Base-by-base conservation (phyloP, 1,140 invertebrate genomes). In the Drosophila leontia region DNA sequence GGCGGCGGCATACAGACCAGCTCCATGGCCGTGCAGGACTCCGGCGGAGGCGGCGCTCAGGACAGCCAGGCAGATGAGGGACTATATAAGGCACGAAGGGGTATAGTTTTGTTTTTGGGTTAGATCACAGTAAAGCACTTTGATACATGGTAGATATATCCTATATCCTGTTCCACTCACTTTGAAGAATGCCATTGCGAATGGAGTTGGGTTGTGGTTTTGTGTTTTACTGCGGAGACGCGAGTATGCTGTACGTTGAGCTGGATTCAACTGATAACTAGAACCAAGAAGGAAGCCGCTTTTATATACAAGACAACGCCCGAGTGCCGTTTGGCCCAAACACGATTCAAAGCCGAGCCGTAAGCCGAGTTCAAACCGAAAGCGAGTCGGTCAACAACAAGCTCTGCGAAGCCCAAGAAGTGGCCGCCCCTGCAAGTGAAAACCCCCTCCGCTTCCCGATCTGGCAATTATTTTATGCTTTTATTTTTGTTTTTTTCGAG, bases 201-300 rank as follows among this genome's bases (percentile, higher is more conserved):
- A 72, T 71, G 70, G 50, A 61, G 53, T 68, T 69, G 58, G 32
- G 17, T 75, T 76, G 62, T 61, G 44, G 70, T 65, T 26, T 26
- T 23, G 19, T 48, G 13, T 6, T 55, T 76, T 78, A 59, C 23
- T 23, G 41, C 41, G 62, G 34, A 75, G 79, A 70, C 82, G 82
- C 67, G 82, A 41, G 68, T 91, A 56, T 70, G 79, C 75, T 77
- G 81, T 67, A 90, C 74, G 78, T 87, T 86, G 78, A 86, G 82
- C 85, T 92, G 85, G 68, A 92, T 85, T 85, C 91, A 92, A 92
- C 91, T 92, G 91, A 92, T 92, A 92, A 92, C 91, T 92, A 92
- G 91, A 92, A 92, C 91, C 91, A 84, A 92, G 91, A 92, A 92
- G 91, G 88, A 92, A 91, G 77, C 86, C 82, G 91, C 88, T 91